Evolutionary conservation across 2,113 vertebrate genomes (phyloP), one percentile per base, ranked within the genome.

Genomic region (Furnarius figulus): DNA sequence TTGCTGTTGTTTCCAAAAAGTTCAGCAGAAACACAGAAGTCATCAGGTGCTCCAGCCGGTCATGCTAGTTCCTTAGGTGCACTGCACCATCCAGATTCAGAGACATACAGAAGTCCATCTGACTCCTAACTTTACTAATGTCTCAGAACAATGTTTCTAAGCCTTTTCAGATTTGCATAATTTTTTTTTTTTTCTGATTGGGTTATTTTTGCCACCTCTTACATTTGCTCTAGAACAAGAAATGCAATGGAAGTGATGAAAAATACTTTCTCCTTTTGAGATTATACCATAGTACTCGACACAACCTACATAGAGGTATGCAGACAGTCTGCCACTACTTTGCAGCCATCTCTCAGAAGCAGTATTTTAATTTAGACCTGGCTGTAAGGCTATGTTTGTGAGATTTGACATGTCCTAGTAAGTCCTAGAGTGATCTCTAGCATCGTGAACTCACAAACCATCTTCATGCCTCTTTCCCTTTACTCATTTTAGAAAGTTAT

Each of bases 51-150:
- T 81, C 31, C 47, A 56, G 49, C 13, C 23, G 30, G 70, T 75
- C 33, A 22, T 35, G 39, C 17, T 35, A 4, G 42, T 25, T 85
- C 30, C 2, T 1, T 3, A n/a, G 46, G 53, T 31, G 49, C 72
- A 53, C 20, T 0, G 9, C 73, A 53, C 28, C 12, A 11, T 3
- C 24, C 6, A 0, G 49, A 37, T 35, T 28, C n/a, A 24, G 21
- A 55, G 21, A 30, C 40, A 28, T 16, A 8, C 6, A 37, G 2
- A 37, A 63, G 27, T 22, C n/a, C 47, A 21, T 27, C 70, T 28
- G 14, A 49, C 44, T 61, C 7, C 18, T n/a, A 39, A 5, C 17
- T 73, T n/a, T 42, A 5, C 17, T 73, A 3, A 5, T 62, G 44
- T 20, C 49, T 87, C 71, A 67, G 21, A 75, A 50, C 3, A 35